Percentiles rank a stretch among this genome's conserved stretches.
phyloP scores from a whole-genome alignment of 92 coral and sea anemone genomes.

The Zoanthus sociatus region DNA sequence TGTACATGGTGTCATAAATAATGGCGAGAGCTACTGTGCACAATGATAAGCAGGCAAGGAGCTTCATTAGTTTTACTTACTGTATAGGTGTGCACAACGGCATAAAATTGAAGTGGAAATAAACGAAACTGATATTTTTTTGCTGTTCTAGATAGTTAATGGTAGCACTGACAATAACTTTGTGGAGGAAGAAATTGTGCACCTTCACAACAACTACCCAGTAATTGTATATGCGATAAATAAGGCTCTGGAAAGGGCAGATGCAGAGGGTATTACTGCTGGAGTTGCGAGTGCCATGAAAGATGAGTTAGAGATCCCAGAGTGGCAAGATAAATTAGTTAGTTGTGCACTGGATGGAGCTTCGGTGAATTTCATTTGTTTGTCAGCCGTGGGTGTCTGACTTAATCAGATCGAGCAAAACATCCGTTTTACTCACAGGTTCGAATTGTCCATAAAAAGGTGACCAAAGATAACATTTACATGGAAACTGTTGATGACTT shows the following conservation, averaged over 20 bases:
- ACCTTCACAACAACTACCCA: constrained; percentile 15
- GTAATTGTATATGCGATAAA: constrained; percentile 14
- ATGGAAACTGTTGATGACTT: constrained; percentile 36
- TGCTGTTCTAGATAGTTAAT: constrained; percentile 45
- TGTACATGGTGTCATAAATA: constrained; percentile 15
- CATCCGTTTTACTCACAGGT: constrained; percentile 42
- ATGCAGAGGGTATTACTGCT: constrained; percentile 18
- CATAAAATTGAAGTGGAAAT: constrained; percentile 22
- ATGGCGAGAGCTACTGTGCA: constrained; percentile 26
- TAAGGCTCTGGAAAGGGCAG: constrained; percentile 15
- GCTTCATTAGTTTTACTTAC: constrained; percentile 21
- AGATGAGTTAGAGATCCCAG: constrained; percentile 10
- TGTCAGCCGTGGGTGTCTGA: constrained; percentile 6
- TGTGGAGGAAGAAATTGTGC: constrained; percentile 50
- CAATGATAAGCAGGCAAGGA: constrained; percentile 41
- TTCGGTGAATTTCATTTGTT: constrained; percentile 1
- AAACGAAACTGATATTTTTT: constrained; percentile 23
- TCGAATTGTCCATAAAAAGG: constrained; percentile 35
- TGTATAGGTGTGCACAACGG: constrained; percentile 1
- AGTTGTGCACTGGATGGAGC: constrained; percentile 19
- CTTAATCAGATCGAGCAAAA: constrained; percentile 17
- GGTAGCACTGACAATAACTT: constrained; percentile 41
- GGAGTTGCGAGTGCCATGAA: constrained; percentile 10
- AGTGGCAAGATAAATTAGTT: constrained; percentile 12
- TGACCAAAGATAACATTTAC: constrained; percentile 11